phyloP scores from a whole-genome alignment of 2,888 invertebrate genomes.

The Malthinus flaveolus region DNA sequence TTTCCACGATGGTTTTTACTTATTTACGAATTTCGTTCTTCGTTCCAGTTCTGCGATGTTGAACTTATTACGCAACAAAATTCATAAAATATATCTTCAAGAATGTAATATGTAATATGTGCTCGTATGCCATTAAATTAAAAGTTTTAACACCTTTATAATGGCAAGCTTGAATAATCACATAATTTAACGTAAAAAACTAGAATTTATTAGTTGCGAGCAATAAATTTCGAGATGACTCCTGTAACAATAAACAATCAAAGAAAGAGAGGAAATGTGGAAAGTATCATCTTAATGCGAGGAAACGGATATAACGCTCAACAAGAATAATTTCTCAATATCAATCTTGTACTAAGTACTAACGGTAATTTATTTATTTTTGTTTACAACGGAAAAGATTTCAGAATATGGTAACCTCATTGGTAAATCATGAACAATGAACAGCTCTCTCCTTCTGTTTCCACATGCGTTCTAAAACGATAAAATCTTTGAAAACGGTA shows the following conservation, averaged over 20 bases:
- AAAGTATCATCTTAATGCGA: neutral
- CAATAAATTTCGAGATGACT: neutral
- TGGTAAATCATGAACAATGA: constrained; percentile 16
- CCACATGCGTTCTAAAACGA: constrained; percentile 22
- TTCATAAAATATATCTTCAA: too few species aligned
- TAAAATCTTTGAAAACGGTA: constrained; percentile 17
- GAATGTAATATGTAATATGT: too few species aligned
- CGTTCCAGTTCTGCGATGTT: too few species aligned
- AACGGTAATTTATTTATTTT: constrained; percentile 17
- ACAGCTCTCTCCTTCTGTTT: constrained; percentile 23
- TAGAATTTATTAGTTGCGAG: neutral
- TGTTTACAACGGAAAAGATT: constrained; percentile 18
- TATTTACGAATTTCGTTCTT: too few species aligned
- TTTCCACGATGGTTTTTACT: too few species aligned
- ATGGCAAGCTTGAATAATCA: too few species aligned
- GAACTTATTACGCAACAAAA: too few species aligned
- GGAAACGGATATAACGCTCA: neutral
- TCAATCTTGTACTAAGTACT: constrained; percentile 8
- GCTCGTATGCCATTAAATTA: too few species aligned
- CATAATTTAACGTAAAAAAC: neutral
- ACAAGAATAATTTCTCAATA: neutral
- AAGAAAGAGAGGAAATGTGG: neutral
- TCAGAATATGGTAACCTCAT: constrained; percentile 25
- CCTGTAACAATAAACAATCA: neutral
- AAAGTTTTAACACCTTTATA: too few species aligned